Evolutionary conservation across 1,140 invertebrate species (phyloP).

Genomic region (Zeugodacus cucurbitae): DNA sequence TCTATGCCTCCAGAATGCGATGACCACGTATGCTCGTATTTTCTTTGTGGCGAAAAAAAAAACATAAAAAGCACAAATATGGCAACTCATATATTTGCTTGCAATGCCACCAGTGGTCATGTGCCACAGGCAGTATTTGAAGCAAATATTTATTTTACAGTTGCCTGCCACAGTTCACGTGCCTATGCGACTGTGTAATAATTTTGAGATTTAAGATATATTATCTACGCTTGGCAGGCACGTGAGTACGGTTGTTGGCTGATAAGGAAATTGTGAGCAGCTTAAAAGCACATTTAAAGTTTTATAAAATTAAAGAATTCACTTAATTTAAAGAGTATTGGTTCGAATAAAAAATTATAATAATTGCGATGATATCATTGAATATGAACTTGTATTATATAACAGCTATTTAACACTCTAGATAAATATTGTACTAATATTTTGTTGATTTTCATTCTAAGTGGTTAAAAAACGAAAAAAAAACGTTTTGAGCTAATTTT

Average conservation of each 20-base stretch:
- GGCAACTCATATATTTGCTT: background rate
- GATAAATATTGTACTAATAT: no score
- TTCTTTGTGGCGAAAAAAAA: background rate
- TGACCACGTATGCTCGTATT: background rate
- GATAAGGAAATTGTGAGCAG: background rate
- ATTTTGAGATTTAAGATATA: background rate
- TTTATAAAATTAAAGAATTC: no score
- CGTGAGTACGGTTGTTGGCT: background rate
- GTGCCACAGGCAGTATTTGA: background rate
- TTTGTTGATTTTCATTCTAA: no score
- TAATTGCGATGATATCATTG: no score
- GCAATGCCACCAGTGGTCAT: background rate
- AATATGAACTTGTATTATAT: no score
- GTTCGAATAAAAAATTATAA: no score
- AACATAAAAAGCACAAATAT: background rate
- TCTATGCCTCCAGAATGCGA: background rate
- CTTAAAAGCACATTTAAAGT: background rate
- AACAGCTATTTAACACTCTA: no score
- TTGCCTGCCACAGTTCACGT: background rate
- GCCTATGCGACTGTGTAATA: background rate
- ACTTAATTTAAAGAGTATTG: no score
- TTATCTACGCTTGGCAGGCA: background rate
- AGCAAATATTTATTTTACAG: background rate
- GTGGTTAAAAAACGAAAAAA: no score
- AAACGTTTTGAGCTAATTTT: no score